Evolutionary conservation across 1,140 invertebrate species (phyloP), one percentile per base, ranked within the genome.

Genomic region (Halesus radiatus): DNA sequence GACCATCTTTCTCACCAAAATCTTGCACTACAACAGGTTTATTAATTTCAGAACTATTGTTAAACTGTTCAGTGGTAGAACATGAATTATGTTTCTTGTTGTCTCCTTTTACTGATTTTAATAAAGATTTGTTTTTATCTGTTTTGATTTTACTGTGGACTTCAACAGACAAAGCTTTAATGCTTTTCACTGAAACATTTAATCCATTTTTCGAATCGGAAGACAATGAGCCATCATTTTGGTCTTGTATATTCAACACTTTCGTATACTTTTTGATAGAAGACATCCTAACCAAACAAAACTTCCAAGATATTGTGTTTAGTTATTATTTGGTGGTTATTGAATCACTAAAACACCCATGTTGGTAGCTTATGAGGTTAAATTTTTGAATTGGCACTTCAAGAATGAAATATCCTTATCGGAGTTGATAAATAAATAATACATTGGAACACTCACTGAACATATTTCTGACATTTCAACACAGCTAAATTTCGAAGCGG

Each of bases 251-350:
- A 52, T 50, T 52, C 45, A 45, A 52, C 18, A 23, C 16, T 70
- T 70, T 70, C 18, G 66, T 50, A 52, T 70, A 70, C 22, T 70
- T 70, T 22, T 52, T 70, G n/a, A 70, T 70, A 20, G 66, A 70
- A 52, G 37, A 52, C 66, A 70, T 70, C 18, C n/a, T 50, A 70
- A 70, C n/a, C 37, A n/a, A 45, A 50, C 66, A 6, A 22, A 70
- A 70, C 18, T 15, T 50, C 18, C 16, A 50, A 4, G 13, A 16
- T 23, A 64, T 29, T 23, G 3, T 4, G 7, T 66, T 29, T 64
- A 64, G n/a, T 66, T 16, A 66, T 16, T 26, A 66, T 32, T 66
- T 66, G 23, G 7, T 29, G 23, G 3, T 29, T n/a, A 66, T 29
- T 29, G n/a, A 13, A 45, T 1, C 37, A 45, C 37, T 45, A 45